Base-by-base conservation (phyloP, 2,797 vertebrate genomes). In the Pseudochirops corinnae region DNA sequence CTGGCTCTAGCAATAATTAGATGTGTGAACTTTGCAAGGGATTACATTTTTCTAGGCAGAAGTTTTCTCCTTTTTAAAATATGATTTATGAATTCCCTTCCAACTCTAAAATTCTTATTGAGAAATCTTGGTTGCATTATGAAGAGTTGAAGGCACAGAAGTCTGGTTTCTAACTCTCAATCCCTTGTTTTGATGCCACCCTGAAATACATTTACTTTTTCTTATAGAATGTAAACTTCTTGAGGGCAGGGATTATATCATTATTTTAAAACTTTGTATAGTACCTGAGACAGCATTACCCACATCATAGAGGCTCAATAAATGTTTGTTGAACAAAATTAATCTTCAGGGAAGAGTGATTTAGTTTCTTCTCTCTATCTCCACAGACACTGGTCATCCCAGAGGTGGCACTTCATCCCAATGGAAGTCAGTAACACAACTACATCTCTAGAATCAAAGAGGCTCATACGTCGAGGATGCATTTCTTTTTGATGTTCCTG, bases 1-100 rank as follows among this genome's bases (percentile, higher is more conserved):
- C 33, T n/a, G 33, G 33, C 5, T 67, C 33, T 67, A n/a, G 14
- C 33, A 67, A n/a, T 5, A 67, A n/a, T 67, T n/a, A 67, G 14
- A 67, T n/a, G 33, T n/a, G 33, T 67, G 14, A 67, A 67, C 14
- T 67, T n/a, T n/a, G 33, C 14, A 67, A n/a, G 33, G 16, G 13
- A n/a, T 67, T 67, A n/a, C 33, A n/a, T n/a, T n/a, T 60, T 67
- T 90, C 9, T 92, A 39, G 82, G 55, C 56, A 92, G 95, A 50
- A 18, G 53, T 21, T 92, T 94, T 24, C 3, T 91, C 13, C 92
- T 82, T 91, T 90, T 67, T 92, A 31, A 60, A 91, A n/a, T 16
- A 29, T n/a, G 58, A 74, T 39, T 13, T 26, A 46, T 55, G 33
- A 67, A 29, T 5, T 74, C 53, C 46, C 58, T 24, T 55, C 26